Percentiles rank a stretch among this genome's conserved stretches.
Conservation (phyloP, 2,888 invertebrate genomes). For the Heliconius ismenius region DNA sequence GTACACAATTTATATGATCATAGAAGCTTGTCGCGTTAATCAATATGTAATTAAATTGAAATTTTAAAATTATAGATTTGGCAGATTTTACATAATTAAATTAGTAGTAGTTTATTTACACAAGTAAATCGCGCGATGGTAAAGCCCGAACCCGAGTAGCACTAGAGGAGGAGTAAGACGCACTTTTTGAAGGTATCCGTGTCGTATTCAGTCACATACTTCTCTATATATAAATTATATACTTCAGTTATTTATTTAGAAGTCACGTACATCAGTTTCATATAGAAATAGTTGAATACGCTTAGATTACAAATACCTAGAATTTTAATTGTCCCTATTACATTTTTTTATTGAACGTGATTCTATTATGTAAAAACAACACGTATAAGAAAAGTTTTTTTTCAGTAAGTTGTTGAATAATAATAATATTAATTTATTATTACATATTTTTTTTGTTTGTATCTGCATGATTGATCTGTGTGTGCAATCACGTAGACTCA, state of each 20-base stretch:
- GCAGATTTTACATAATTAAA: too few species aligned
- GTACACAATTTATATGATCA: too few species aligned
- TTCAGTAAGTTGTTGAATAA: background rate
- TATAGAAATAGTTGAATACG: background rate
- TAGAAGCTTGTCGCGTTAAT: too few species aligned
- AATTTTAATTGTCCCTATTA: background rate
- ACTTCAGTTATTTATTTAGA: background rate
- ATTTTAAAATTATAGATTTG: too few species aligned
- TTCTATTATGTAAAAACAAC: background rate
- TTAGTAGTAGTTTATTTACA: too few species aligned
- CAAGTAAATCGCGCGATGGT: too few species aligned
- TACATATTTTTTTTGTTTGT: too few species aligned
- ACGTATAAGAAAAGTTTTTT: background rate
- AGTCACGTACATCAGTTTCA: slow-evolving; percentile 8
- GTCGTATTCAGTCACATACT: background rate
- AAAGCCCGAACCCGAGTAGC: too few species aligned
- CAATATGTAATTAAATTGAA: too few species aligned
- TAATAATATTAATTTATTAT: background rate
- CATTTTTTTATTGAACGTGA: background rate
- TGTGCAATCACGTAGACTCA: too few species aligned
- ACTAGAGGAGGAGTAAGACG: too few species aligned
- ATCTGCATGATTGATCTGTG: too few species aligned
- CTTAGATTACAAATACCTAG: slow-evolving; percentile 5
- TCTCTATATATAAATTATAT: background rate
- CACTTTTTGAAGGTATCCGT: background rate